Percentiles rank a stretch among this genome's conserved stretches.
These are phyloP conservation scores for Spisula solida DNA, from an alignment of 2,888 invertebrate species.

Conservation along the genomic window DNA sequence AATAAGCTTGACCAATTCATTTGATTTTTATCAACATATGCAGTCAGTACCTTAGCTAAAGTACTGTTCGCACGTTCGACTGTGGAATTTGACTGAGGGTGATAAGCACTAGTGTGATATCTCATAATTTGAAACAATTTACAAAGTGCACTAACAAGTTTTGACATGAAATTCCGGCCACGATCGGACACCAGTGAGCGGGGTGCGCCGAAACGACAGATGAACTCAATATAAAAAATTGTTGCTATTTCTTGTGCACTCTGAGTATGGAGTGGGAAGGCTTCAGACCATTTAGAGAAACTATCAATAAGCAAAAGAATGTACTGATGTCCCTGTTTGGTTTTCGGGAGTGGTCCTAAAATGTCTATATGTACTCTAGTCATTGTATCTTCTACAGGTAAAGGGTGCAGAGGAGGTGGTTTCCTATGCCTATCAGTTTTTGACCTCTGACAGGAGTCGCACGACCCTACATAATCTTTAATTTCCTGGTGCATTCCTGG, in stretches of 20 bases:
- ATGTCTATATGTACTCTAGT: constrained; percentile 55
- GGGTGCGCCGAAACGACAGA: constrained; percentile 53
- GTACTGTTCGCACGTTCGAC: constrained; percentile 61
- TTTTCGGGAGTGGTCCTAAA: not conserved
- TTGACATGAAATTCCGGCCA: constrained; percentile 69
- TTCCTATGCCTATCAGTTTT: constrained; percentile 42
- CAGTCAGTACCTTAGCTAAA: constrained; percentile 53
- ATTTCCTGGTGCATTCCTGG: constrained; percentile 44
- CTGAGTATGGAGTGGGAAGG: constrained; percentile 48
- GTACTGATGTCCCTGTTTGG: constrained; percentile 44
- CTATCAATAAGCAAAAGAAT: constrained; percentile 55
- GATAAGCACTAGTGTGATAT: constrained; percentile 63
- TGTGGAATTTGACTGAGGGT: constrained; percentile 66
- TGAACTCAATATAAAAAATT: constrained; percentile 50
- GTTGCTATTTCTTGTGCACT: constrained; percentile 53
- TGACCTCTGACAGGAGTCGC: constrained; percentile 40
- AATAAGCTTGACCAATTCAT: not conserved
- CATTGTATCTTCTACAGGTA: constrained; percentile 13
- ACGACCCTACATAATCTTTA: constrained; percentile 34
- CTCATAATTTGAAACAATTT: constrained; percentile 66
- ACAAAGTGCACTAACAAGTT: constrained; percentile 56
- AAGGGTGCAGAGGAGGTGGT: constrained; percentile 52
- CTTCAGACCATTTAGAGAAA: constrained; percentile 58
- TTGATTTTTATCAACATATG: constrained; percentile 28
- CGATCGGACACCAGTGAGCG: constrained; percentile 45